These are phyloP conservation scores for Steinernema khuongi DNA, from an alignment of 1,140 invertebrate species.

Conservation along the genomic window DNA sequence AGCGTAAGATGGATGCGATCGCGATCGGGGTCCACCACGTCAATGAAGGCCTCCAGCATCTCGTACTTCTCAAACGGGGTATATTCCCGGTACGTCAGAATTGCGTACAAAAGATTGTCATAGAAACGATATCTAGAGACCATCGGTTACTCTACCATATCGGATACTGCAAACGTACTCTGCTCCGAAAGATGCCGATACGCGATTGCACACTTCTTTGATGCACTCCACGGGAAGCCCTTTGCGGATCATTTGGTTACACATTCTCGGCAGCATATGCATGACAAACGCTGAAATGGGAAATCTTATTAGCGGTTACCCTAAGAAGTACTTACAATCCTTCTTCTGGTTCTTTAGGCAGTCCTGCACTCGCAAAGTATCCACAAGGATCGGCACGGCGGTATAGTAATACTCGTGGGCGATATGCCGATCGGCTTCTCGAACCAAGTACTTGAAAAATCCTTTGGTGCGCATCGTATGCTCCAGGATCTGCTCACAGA, in stretches of 20 bases:
- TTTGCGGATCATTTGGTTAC: conserved; percentile 20
- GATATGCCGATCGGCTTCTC: conserved; percentile 22
- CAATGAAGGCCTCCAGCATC: not conserved
- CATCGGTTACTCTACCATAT: not conserved
- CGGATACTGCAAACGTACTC: conserved; percentile 19
- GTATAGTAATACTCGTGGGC: conserved; percentile 28
- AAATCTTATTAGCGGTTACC: not conserved
- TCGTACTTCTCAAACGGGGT: not conserved
- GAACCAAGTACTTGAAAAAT: conserved; percentile 25
- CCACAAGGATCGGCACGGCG: conserved; percentile 17
- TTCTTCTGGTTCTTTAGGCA: conserved; percentile 23
- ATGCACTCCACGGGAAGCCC: conserved; percentile 14
- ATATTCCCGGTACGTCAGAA: conserved; percentile 19
- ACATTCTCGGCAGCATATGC: conserved; percentile 24
- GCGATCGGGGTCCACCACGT: conserved; percentile 3
- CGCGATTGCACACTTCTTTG: conserved; percentile 21
- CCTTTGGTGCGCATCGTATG: conserved; percentile 13
- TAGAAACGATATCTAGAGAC: conserved; percentile 8
- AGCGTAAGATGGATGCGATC: conserved; percentile 26
- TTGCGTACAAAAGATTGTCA: conserved; percentile 11
- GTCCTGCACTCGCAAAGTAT: not conserved
- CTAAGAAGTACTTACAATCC: conserved; percentile 6
- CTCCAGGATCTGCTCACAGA: conserved; percentile 26
- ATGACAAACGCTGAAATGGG: conserved; percentile 16
- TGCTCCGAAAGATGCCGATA: conserved; percentile 17